A percentile compares a stretch with the other conserved stretches of the same genome.
Conservation (phyloP, 2,113 vertebrate species). For the Hippolais icterina region DNA sequence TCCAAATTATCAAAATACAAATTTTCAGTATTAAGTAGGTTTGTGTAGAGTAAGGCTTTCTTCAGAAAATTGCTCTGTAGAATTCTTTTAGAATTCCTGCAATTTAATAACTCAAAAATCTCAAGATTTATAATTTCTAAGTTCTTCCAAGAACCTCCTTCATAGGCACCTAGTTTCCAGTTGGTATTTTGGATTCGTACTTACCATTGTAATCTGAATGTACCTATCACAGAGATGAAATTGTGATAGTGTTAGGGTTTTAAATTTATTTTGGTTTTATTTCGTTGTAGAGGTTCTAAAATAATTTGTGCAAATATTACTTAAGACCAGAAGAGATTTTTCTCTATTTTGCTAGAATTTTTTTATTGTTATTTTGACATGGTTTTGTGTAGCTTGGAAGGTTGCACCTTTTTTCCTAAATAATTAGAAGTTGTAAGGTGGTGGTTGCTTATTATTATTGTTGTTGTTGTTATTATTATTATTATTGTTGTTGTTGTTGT, state of each 20-base stretch:
- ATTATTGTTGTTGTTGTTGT: accelerated
- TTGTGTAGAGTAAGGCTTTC: background rate
- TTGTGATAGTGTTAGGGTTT: accelerated
- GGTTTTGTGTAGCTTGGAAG: background rate
- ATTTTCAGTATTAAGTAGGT: background rate
- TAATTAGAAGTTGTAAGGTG: background rate
- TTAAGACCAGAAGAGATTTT: background rate
- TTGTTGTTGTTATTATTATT: background rate
- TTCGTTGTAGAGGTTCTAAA: background rate
- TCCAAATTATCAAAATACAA: background rate
- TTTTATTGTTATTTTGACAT: background rate
- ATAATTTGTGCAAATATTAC: background rate
- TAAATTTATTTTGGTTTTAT: background rate
- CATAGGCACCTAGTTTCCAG: background rate
- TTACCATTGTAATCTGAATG: background rate
- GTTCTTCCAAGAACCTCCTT: background rate
- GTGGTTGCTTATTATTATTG: background rate
- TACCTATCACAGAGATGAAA: background rate
- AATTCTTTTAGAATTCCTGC: background rate
- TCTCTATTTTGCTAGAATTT: background rate
- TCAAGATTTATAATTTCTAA: background rate
- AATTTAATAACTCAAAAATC: background rate
- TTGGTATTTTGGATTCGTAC: background rate
- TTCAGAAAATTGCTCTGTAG: background rate
- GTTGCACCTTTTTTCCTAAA: background rate